Evolutionary conservation across 2,888 invertebrate species (phyloP), one percentile per base, ranked within the genome.

Genomic region (Camponotus fellah): DNA sequence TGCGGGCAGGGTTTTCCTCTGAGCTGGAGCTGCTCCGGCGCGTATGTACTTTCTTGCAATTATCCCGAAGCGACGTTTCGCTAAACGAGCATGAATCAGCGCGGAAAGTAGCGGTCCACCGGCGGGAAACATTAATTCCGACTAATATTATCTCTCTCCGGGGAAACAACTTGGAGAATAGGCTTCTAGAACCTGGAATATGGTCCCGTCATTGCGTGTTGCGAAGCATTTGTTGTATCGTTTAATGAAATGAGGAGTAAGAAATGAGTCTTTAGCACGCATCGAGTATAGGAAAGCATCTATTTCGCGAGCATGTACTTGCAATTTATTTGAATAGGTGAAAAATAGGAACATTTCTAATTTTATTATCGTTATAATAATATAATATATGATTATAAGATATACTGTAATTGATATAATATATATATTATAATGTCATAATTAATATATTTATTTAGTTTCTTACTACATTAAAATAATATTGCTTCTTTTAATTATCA

Each of bases 71-170:
- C 1, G 53, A 56, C 40, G 76, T 88, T 83, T 83, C 83, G 68
- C 56, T 72, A 86, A 85, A 26, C 46, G 53, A 17, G 46, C 37
- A 74, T 86, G 72, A 85, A 86, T 84, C 76, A 82, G 26, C 80
- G 56, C 32, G 56, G 53, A 62, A 53, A 43, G 66, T 37, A 75
- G 12, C 43, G 85, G 26, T 37, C 32, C 71, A 46, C 21, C n/a
- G 46, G 21, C 34, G 14, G 3, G 17, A 26, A 49, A 26, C 75
- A 37, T 76, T 34, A 82, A 69, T 49, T n/a, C 34, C 56, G 72
- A 32, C 10, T 21, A 37, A 46, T 32, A 37, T 32, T 62, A 58
- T 37, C 34, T 66, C 43, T 21, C 49, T 53, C 49, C 49, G n/a
- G 21, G 21, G 12, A 83, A 82, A 80, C 62, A 49, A 62, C 34